Evolutionary conservation across 2,113 vertebrate species (phyloP), one percentile per base, ranked within the genome.

Genomic region (Tragelaphus scriptus): DNA sequence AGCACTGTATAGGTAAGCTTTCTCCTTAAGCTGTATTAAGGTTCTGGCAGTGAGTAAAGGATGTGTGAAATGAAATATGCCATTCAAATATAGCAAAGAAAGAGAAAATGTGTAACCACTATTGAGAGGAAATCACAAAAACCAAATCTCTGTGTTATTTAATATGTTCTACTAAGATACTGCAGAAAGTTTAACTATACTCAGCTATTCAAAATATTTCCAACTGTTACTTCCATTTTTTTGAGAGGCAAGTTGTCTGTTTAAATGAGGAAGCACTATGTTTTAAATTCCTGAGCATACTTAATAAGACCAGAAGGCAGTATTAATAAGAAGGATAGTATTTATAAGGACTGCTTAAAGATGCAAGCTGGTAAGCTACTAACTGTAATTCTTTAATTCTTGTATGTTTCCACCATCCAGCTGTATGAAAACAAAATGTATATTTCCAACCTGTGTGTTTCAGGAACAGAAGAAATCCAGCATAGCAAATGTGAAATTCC

Each of bases 31-130:
- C 94, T 97, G 94, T 98, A 98, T 98, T 98, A 97, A 96, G 92
- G 95, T 90, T 87, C 96, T 97, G 82, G 61, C 40, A 82, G 59
- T 96, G 97, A 98, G 97, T 59, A 98, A 98, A 97, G 97, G 79
- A 97, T 96, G 95, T 98, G 96, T 98, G 98, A 98, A 99, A 98
- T 98, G 97, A 98, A 98, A 98, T 97, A 97, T 95, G 91, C 90
- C 91, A 94, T 98, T 99, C 95, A 98, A 97, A 98, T 97, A 81
- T 2, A 93, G 91, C 59, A 97, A 98, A 97, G 88, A 97, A 93
- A 93, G 51, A 77, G 0, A 90, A 97, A 96, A 26, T 97, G 96
- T 97, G 96, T 98, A 98, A 97, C 90, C 77, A 97, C 96, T 92
- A 84, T 15, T 68, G 75, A 75, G 49, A 86, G 97, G 98, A 75